These are phyloP conservation scores for Masticophis lateralis DNA, from an alignment of 2,797 vertebrate genomes.

Conservation along the genomic window DNA sequence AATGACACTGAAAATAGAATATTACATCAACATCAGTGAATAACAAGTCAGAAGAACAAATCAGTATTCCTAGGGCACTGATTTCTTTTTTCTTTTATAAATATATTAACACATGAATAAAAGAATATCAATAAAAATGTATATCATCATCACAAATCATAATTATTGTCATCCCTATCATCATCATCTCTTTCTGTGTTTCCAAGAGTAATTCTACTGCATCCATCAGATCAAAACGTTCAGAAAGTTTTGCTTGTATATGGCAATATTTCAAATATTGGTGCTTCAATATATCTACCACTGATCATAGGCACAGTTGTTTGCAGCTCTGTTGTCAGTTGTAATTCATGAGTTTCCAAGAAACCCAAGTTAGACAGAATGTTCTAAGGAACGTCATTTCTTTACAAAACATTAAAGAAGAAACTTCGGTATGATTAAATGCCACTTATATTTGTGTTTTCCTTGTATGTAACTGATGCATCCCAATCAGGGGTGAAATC, in stretches of 20 bases:
- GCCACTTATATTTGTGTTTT: neutral
- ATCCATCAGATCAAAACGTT: neutral
- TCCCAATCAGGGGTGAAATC: neutral
- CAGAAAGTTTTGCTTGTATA: neutral
- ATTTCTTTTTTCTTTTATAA: neutral
- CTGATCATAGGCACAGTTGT: neutral
- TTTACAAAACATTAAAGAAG: neutral
- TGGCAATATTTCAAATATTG: neutral
- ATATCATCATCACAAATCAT: neutral
- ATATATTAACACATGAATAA: neutral
- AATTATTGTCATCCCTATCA: neutral
- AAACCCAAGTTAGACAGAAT: neutral
- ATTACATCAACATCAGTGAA: neutral
- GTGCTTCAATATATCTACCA: neutral
- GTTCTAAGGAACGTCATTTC: neutral
- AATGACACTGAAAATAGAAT: neutral
- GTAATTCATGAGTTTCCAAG: neutral
- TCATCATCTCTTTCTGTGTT: neutral
- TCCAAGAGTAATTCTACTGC: neutral
- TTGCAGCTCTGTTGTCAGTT: neutral
- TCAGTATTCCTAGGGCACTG: neutral
- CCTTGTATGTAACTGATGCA: neutral
- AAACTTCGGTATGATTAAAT: neutral
- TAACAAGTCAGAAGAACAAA: neutral
- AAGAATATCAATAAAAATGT: neutral